Evolutionary conservation across 35 echinoderm and acorn worm genomes (phyloP).

Genomic region (Ptychodera flava): DNA sequence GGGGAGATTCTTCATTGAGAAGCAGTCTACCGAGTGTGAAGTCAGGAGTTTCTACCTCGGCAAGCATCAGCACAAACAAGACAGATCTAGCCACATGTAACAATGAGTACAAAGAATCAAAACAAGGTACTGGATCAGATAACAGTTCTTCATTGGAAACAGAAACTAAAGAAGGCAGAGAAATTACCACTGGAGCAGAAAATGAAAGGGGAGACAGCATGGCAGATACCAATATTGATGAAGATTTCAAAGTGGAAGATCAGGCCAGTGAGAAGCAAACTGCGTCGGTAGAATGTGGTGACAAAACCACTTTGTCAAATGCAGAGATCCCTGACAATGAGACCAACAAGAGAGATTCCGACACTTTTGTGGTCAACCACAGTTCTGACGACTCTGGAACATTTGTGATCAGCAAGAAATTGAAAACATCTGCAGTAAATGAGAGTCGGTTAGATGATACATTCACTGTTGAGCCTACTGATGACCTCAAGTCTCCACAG

Average conservation of each 20-base stretch:
- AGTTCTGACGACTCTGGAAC: background rate
- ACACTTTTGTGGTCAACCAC: background rate
- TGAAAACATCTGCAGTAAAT: background rate
- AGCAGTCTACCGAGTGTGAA: background rate
- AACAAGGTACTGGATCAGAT: too few species aligned
- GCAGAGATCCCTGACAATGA: background rate
- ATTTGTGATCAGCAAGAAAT: background rate
- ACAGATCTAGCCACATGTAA: too few species aligned
- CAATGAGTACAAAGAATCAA: too few species aligned
- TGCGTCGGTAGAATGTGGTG: too few species aligned
- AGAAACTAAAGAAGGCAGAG: too few species aligned
- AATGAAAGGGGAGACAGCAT: too few species aligned
- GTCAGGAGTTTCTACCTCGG: too few species aligned
- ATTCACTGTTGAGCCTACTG: background rate
- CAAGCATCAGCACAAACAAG: too few species aligned
- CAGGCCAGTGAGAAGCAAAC: background rate
- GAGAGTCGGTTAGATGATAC: background rate
- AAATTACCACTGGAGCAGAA: too few species aligned
- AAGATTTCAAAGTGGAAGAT: background rate
- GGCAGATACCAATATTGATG: too few species aligned
- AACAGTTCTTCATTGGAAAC: too few species aligned
- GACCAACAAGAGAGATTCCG: background rate
- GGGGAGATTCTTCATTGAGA: background rate
- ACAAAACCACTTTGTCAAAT: slow-evolving; percentile 2
- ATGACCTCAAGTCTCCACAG: too few species aligned